Conservation (phyloP, 2,797 vertebrate species). For the Brachymystax lenok region DNA sequence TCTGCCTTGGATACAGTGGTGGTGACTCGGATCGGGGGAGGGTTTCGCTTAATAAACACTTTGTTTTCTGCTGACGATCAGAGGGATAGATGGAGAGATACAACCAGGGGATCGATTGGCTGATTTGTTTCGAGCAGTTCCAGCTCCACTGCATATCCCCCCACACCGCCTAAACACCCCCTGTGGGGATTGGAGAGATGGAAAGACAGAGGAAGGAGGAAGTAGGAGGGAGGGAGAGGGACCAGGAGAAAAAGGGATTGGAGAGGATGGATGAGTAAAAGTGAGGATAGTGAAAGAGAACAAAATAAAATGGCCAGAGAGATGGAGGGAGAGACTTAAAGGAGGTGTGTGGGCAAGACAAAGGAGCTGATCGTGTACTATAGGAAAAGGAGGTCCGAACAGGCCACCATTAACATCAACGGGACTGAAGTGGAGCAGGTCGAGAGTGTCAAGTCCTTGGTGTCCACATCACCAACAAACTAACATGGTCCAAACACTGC, state of each 20-base stretch:
- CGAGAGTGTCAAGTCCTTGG: no score
- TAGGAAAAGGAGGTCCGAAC: slow-evolving; percentile 26
- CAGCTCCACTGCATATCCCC: slow-evolving; percentile 60
- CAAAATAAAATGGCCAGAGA: slow-evolving; percentile 38
- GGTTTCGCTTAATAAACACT: slow-evolving; percentile 79
- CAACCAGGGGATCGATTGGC: slow-evolving; percentile 69
- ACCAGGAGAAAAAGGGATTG: slow-evolving; percentile 19
- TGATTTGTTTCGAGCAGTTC: slow-evolving; percentile 70
- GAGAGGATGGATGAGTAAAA: slow-evolving; percentile 9
- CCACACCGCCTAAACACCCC: slow-evolving; percentile 29
- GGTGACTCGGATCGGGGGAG: slow-evolving; percentile 39
- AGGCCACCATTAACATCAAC: no score
- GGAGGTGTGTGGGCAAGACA: slow-evolving; percentile 18
- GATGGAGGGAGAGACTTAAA: slow-evolving; percentile 17
- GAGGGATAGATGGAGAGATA: slow-evolving; percentile 60
- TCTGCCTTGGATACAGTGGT: slow-evolving; percentile 20
- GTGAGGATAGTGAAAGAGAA: background rate
- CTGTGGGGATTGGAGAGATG: slow-evolving; percentile 1
- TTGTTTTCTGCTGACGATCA: slow-evolving; percentile 79
- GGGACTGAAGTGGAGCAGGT: no score
- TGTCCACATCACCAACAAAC: no score
- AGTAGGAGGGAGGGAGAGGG: slow-evolving; percentile 30
- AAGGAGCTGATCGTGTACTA: no score
- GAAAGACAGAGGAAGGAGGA: slow-evolving; percentile 9
- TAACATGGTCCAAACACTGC: no score